Evolutionary conservation across 2,888 invertebrate genomes (phyloP).

Genomic region (Pachycephus smyrnensis): DNA sequence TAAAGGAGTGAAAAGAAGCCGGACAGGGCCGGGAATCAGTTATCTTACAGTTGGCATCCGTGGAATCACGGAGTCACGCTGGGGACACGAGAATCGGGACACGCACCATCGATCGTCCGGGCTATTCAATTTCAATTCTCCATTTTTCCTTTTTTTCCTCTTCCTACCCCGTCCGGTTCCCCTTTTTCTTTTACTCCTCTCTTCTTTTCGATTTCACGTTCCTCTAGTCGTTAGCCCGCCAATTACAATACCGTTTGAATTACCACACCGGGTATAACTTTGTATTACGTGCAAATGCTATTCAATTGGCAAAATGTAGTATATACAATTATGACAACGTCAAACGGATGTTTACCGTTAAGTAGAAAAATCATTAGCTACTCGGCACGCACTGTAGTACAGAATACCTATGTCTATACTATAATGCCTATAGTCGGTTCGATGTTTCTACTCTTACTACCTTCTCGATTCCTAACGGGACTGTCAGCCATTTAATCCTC

Average conservation of each 20-base stretch:
- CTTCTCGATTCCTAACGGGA: background rate
- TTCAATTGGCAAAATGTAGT: background rate
- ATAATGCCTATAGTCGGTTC: background rate
- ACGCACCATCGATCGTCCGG: constrained; percentile 10
- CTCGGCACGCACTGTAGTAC: background rate
- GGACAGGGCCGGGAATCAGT: constrained; percentile 1
- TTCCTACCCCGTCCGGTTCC: background rate
- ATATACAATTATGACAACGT: too few relatives aligned
- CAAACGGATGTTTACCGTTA: too few relatives aligned
- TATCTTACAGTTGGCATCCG: constrained; percentile 14
- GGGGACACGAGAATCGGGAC: constrained; percentile 18
- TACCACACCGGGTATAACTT: background rate
- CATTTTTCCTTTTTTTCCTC: constrained; percentile 3
- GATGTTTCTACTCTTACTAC: background rate
- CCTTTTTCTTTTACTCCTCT: background rate
- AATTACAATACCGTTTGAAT: background rate
- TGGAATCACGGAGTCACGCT: constrained; percentile 23
- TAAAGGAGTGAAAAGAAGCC: constrained; percentile 2
- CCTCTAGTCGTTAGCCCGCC: background rate
- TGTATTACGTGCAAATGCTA: background rate
- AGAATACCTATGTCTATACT: background rate
- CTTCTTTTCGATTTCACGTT: background rate
- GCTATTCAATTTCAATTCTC: constrained; percentile 8
- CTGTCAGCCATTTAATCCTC: constrained; percentile 45
- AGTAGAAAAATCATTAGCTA: too few relatives aligned